These are phyloP conservation scores for Spodoptera frugiperda DNA, from an alignment of 1,140 invertebrate species.

Conservation along the genomic window DNA sequence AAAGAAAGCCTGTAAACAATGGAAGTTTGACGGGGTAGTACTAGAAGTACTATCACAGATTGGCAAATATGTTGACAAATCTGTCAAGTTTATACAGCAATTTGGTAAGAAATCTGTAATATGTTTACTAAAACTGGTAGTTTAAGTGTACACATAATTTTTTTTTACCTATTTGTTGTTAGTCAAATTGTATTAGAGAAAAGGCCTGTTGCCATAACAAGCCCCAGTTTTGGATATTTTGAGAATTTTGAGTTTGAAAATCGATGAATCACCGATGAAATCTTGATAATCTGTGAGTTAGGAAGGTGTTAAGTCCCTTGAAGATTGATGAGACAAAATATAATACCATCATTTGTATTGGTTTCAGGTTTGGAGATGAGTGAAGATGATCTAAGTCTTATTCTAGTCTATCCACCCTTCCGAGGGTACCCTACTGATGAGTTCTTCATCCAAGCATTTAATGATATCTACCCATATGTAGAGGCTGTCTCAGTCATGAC, in stretches of 20 bases:
- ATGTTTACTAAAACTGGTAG: background rate
- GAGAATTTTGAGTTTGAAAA: no score
- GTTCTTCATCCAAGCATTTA: slow-evolving; percentile 92
- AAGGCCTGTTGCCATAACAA: no score
- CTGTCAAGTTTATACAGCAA: slow-evolving; percentile 88
- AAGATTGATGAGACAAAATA: no score
- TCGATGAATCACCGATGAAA: no score
- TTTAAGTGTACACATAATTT: no score
- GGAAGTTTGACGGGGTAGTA: slow-evolving; percentile 94
- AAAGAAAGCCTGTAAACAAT: slow-evolving; percentile 87
- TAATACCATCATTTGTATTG: background rate
- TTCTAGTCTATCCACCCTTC: slow-evolving; percentile 95
- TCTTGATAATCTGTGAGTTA: no score
- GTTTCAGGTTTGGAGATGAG: slow-evolving; percentile 81
- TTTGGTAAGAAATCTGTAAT: slow-evolving; percentile 83
- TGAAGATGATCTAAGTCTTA: slow-evolving; percentile 87
- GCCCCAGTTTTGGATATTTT: no score
- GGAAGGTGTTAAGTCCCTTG: no score
- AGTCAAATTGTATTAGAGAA: no score
- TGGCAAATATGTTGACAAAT: slow-evolving; percentile 88
- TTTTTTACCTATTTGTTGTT: no score
- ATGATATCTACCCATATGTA: slow-evolving; percentile 91
- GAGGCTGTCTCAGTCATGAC: slow-evolving; percentile 97
- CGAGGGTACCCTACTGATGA: slow-evolving; percentile 89
- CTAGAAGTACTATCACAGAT: slow-evolving; percentile 96